A percentile compares a stretch with the other conserved stretches of the same genome.
These are phyloP conservation scores for Bufotes viridis DNA, from an alignment of 2,797 vertebrate species.

Conservation along the genomic window DNA sequence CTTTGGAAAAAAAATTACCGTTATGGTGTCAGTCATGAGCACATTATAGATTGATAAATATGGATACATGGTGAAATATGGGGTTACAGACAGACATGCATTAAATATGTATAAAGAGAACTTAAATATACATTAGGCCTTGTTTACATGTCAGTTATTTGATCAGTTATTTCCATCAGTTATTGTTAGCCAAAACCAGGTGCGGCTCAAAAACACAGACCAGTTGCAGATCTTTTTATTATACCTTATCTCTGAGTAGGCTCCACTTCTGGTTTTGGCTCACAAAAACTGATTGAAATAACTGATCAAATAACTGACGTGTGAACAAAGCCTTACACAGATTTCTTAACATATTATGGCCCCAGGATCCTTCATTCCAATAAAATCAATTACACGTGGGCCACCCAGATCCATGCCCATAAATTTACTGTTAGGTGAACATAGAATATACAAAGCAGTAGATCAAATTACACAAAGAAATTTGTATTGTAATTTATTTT, in stretches of 20 bases:
- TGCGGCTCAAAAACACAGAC: too few species aligned
- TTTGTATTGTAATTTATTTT: constrained; percentile 6
- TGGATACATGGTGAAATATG: background rate
- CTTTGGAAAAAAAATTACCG: background rate
- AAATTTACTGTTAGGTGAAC: background rate
- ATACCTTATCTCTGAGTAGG: too few species aligned
- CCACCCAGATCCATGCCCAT: background rate
- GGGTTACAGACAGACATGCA: background rate
- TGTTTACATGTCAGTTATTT: too few species aligned
- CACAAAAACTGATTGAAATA: too few species aligned
- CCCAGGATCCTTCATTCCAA: background rate
- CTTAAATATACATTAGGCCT: background rate
- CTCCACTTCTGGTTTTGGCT: too few species aligned
- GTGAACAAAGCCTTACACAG: too few species aligned
- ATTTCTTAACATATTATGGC: background rate
- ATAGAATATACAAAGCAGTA: background rate
- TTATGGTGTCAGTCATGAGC: background rate
- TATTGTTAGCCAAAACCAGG: too few species aligned
- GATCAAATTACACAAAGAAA: background rate
- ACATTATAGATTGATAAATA: background rate
- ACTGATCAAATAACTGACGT: too few species aligned
- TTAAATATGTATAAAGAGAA: background rate
- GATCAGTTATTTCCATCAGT: too few species aligned
- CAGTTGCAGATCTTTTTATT: too few species aligned
- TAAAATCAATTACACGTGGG: background rate